Base-by-base conservation (phyloP, 2,113 vertebrate species). In the Serinus canaria region DNA sequence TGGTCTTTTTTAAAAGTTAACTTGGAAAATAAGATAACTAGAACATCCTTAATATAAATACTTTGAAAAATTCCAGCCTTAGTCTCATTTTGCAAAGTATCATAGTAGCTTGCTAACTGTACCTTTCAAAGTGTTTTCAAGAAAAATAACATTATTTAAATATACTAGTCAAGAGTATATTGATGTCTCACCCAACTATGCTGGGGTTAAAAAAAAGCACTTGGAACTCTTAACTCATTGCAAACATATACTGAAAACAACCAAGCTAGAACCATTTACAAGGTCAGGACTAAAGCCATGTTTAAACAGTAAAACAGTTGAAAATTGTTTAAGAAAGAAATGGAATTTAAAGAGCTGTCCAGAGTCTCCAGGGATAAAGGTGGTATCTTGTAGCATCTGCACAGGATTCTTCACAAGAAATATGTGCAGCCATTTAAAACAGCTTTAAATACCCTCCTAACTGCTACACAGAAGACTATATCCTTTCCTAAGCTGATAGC, bases 101-200 rank as follows among this genome's bases (percentile, higher is more conserved):
- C 2, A 8, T 86, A 86, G 70, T 73, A 89, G 27, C 70, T 86
- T 86, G 30, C 53, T 89, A 68, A 63, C 47, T 78, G 55, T 59
- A 92, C 33, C n/a, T 82, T 92, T 92, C 37, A 63, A 94, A 89
- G 66, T 78, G 30, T 47, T 92, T 94, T 92, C 69, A 89, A 73
- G 66, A 80, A 76, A 88, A 84, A 67, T 22, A 83, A 73, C 43
- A 72, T 89, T 76, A 77, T 73, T 82, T 85, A 82, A 86, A 94
- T 83, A 94, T 74, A 78, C 22, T 82, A 92, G 43, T 58, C 81
- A 89, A 86, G 76, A 43, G 47, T 82, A 86, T 89, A 85, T 27
- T 92, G 47, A 73, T 77, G 70, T 63, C 64, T 92, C 33, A 52
- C 33, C 24, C 76, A 77, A 52, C 69, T 82, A 72, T 86, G 43